Evolutionary conservation across 1,140 invertebrate species (phyloP).

Genomic region (Portunus trituberculatus): DNA sequence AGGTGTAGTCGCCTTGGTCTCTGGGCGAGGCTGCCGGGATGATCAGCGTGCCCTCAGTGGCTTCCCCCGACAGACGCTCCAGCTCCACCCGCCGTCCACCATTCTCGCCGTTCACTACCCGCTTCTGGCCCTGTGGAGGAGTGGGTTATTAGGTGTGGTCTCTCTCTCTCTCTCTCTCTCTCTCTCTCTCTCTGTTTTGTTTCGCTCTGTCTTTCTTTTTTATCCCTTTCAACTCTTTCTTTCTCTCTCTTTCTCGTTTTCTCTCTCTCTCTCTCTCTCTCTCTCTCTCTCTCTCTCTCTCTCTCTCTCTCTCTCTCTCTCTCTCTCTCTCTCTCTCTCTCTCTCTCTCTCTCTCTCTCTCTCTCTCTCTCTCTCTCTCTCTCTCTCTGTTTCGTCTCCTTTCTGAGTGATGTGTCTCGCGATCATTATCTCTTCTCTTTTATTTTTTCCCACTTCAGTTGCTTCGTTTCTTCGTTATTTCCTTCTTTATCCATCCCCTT

Average conservation of each 20-base stretch:
- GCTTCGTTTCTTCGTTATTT: too few species aligned
- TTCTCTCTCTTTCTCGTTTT: not conserved
- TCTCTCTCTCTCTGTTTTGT: not conserved
- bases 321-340: too few species aligned
- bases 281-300: constrained; percentile 30
- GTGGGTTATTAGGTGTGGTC: not conserved
- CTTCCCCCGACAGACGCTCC: constrained; percentile 10
- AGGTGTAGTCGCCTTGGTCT: constrained; percentile 66
- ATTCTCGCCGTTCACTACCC: constrained; percentile 46
- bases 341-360: too few species aligned
- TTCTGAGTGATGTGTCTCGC: too few species aligned
- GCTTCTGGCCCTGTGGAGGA: constrained; percentile 56
- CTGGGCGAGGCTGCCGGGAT: constrained; percentile 53
- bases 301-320: too few species aligned
- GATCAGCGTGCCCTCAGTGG: constrained; percentile 58
- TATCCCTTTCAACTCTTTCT: not conserved
- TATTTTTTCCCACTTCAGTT: too few species aligned
- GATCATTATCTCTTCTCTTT: too few species aligned
- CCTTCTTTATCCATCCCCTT: too few species aligned
- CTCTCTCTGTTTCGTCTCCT: too few species aligned
- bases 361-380: too few species aligned
- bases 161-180: constrained; percentile 21
- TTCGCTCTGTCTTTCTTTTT: not conserved
- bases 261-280: not conserved
- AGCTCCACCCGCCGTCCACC: not conserved